Evolutionary conservation across 2,113 vertebrate species (phyloP).

Genomic region (Ariopsis seemanni): DNA sequence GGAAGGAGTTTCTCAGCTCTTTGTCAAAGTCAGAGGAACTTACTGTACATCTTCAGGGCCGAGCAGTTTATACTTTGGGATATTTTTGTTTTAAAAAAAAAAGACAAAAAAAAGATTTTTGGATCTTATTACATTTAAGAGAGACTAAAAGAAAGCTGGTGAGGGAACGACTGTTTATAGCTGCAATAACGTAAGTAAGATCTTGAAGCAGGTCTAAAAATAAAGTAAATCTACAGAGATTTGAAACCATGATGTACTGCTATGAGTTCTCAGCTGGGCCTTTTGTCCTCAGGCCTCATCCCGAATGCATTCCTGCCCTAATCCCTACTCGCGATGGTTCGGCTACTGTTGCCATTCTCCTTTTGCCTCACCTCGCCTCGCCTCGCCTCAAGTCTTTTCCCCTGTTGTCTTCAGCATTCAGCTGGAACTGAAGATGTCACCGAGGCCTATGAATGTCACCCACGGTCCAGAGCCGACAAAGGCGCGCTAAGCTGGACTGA

Average conservation of each 20-base stretch:
- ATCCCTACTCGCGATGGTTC: constrained; percentile 63
- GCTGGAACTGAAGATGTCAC: constrained; percentile 90
- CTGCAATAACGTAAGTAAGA: background rate
- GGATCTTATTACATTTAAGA: background rate
- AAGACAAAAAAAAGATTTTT: no score
- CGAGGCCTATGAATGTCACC: constrained; percentile 80
- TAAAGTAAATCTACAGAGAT: background rate
- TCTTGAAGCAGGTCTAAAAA: background rate
- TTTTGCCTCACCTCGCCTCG: constrained; percentile 51
- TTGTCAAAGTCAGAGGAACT: no score
- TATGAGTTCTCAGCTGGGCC: constrained; percentile 3
- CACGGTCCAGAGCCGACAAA: constrained; percentile 76
- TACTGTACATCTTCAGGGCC: no score
- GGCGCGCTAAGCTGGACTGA: constrained; percentile 89
- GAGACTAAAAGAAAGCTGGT: background rate
- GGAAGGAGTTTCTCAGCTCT: no score
- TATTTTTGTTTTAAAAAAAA: no score
- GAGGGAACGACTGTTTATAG: background rate
- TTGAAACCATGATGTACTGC: background rate
- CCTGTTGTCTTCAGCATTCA: constrained; percentile 78
- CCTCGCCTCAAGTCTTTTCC: constrained; percentile 32
- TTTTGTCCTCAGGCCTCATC: constrained; percentile 62
- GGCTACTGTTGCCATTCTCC: constrained; percentile 57
- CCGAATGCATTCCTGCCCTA: constrained; percentile 69
- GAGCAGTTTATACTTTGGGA: no score